Conservation (phyloP, 2,888 invertebrate genomes). For the Odontomyia ornata region DNA sequence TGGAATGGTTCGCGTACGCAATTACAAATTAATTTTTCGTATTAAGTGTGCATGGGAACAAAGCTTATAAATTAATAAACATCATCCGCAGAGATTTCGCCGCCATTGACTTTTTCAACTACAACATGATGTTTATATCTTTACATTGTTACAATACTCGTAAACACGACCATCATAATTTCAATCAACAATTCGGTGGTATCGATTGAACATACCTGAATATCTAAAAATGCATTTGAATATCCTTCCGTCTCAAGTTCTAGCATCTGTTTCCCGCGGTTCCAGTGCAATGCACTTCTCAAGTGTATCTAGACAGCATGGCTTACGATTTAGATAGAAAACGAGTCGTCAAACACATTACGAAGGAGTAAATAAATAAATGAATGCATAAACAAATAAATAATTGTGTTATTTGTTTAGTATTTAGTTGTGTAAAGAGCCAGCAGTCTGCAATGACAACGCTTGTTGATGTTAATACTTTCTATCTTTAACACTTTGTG, state of each 20-base stretch:
- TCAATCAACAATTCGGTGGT: neutral
- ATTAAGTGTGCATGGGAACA: too few relatives aligned
- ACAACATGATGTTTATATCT: neutral
- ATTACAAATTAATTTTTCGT: too few relatives aligned
- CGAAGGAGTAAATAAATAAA: conserved; percentile 8
- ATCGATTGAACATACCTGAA: neutral
- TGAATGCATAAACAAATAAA: conserved; percentile 4
- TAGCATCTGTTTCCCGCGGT: neutral
- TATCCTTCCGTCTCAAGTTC: too few relatives aligned
- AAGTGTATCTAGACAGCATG: neutral
- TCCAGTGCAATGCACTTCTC: neutral
- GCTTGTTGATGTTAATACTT: too few relatives aligned
- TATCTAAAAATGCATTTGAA: neutral
- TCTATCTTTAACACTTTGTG: too few relatives aligned
- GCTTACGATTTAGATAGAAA: neutral
- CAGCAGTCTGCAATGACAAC: too few relatives aligned
- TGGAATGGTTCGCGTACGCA: too few relatives aligned
- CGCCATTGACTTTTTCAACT: neutral
- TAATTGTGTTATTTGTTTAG: neutral
- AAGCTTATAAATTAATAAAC: too few relatives aligned
- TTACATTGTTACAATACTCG: neutral
- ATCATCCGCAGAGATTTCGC: neutral
- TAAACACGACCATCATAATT: neutral
- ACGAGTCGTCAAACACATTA: conserved; percentile 20
- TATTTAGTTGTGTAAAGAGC: neutral